Base-by-base conservation (phyloP, 1,140 invertebrate species). In the Panagrolaimus sp. region DNA sequence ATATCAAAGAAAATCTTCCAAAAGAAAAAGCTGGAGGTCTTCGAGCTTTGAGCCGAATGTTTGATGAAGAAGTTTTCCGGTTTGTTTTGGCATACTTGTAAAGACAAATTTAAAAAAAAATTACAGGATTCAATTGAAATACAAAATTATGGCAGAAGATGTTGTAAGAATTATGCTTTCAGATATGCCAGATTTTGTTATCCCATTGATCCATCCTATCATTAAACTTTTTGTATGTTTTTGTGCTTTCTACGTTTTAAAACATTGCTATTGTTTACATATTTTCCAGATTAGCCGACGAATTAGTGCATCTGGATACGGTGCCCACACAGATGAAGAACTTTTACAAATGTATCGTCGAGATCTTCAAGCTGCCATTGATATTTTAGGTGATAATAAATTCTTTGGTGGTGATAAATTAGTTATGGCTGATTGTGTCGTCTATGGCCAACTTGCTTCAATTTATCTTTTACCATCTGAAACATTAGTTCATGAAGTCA, bases 1-100 rank as follows among this genome's bases (percentile, higher is more conserved):
- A 79, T 14, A 79, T 79, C 28, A 52, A 78, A 12, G 72, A 94
- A 83, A 84, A 92, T 73, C n/a, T 64, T 8, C 9, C 63, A 1
- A 17, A 17, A 14, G 63, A 64, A 64, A 8, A 38, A 38, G 28
- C 17, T 32, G 63, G 28, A 14, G 17, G 12, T 92, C 74, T 72
- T 71, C 45, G 32, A 17, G 63, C 17, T 17, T 17, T 45, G 10
- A 21, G 63, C 10, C 28, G 43, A 14, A 28, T 38, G 9, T 64
- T 64, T 17, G 43, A 43, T 45, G 17, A 17, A 21, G 43, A 64
- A 64, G 14, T 43, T 43, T 64, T 24, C 28, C 63, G 17, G 63
- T 58, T 10, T 24, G 63, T 43, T 64, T 64, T 26, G 4, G 32
- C 2, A 32, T n/a, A 5, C 9, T n/a, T 0, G 10, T 1, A 6